A percentile compares a stretch with the other conserved stretches of the same genome.
These are phyloP conservation scores for Parnassius orleans DNA, from an alignment of 2,888 invertebrate genomes.

Conservation along the genomic window DNA sequence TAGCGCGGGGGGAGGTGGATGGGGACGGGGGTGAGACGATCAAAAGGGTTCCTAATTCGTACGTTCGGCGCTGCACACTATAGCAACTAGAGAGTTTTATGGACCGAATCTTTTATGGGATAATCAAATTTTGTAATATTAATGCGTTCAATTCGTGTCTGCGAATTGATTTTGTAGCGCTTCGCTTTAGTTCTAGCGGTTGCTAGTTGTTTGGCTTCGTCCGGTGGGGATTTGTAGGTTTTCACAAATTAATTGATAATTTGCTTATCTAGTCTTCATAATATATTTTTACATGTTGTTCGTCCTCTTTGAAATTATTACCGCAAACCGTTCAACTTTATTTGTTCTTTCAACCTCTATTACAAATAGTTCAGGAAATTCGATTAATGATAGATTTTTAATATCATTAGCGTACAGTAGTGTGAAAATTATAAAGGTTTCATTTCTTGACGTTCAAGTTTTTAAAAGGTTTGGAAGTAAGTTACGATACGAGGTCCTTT, in stretches of 20 bases:
- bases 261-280: not conserved
- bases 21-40: constrained; percentile 49
- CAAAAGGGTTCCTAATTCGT: constrained; percentile 80
- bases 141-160: constrained; percentile 69
- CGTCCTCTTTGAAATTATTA: too few relatives aligned
- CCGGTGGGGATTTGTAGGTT: constrained; percentile 23
- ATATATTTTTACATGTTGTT: too few relatives aligned
- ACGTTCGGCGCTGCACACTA: constrained; percentile 72
- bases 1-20: constrained; percentile 43
- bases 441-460: too few relatives aligned
- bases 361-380: too few relatives aligned
- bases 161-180: constrained; percentile 60
- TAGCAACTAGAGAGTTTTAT: constrained; percentile 77
- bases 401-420: too few relatives aligned
- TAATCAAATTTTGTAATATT: constrained; percentile 81
- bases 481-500: too few relatives aligned
- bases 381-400: too few relatives aligned
- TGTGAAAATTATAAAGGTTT: too few relatives aligned
- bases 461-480: too few relatives aligned
- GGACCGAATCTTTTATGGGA: constrained; percentile 78
- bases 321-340: too few relatives aligned
- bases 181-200: constrained; percentile 21
- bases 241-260: constrained; percentile 15
- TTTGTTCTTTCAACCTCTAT: too few relatives aligned
- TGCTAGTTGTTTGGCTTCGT: constrained; percentile 29